These are phyloP conservation scores for Hydrochoerus hydrochaeris DNA, from an alignment of 2,113 vertebrate species.

Conservation along the genomic window DNA sequence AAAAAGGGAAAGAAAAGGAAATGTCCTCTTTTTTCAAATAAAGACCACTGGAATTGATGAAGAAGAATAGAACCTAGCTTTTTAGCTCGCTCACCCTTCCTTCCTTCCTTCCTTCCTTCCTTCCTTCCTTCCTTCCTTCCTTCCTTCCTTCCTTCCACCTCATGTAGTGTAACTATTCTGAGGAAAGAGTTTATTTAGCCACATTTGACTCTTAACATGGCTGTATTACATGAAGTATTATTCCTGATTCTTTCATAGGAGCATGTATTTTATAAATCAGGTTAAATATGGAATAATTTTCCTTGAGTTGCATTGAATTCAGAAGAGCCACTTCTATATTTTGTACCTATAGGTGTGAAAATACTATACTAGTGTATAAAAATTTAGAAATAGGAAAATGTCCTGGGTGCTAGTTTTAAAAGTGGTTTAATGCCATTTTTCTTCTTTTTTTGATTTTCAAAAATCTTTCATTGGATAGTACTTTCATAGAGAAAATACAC, in stretches of 20 bases:
- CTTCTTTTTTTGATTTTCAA: slow-evolving; percentile 37
- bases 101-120: no score
- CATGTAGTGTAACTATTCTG: neutral
- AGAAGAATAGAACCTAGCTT: neutral
- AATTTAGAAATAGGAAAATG: neutral
- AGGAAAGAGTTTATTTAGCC: neutral
- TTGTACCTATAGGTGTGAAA: neutral
- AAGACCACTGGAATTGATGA: slow-evolving; percentile 18
- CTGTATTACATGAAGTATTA: neutral
- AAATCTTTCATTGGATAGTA: neutral
- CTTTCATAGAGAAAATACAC: neutral
- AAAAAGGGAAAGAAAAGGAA: neutral
- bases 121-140: no score
- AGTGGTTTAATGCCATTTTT: slow-evolving; percentile 23
- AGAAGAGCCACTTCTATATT: neutral
- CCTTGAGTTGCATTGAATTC: neutral
- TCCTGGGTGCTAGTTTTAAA: neutral
- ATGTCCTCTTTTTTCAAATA: slow-evolving; percentile 40
- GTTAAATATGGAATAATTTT: slow-evolving; percentile 35
- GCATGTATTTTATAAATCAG: slow-evolving; percentile 1
- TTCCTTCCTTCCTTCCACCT: neutral
- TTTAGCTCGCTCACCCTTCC: neutral
- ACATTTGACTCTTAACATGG: neutral
- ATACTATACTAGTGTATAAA: neutral
- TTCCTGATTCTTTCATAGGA: slow-evolving; percentile 22